Percentiles rank a stretch among this genome's conserved stretches.
Conservation (phyloP, 2,113 vertebrate genomes). For the Ibidorhyncha struthersii region DNA sequence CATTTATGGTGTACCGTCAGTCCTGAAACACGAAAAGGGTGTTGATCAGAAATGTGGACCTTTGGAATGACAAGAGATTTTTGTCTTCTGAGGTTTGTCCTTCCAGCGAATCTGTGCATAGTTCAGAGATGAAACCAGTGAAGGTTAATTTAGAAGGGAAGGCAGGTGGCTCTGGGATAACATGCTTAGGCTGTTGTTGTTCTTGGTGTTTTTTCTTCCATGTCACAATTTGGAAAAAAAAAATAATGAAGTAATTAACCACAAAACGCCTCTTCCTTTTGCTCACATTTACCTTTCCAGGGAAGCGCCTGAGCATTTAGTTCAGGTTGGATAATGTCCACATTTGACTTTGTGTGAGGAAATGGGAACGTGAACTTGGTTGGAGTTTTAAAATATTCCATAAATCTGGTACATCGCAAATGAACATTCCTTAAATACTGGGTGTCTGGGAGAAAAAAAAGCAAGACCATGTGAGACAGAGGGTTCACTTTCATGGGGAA, state of each 20-base stretch:
- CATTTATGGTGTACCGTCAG: fast-evolving
- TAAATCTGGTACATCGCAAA: fast-evolving
- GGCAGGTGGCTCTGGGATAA: neutral
- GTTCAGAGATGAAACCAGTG: neutral
- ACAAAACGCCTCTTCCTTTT: neutral
- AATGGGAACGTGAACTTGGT: neutral
- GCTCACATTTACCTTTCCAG: neutral
- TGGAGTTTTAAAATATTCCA: neutral
- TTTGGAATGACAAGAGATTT: neutral
- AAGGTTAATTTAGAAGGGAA: neutral
- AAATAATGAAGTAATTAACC: neutral
- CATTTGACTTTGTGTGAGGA: neutral
- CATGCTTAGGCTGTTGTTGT: no score
- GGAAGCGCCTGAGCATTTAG: neutral
- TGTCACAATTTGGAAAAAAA: no score
- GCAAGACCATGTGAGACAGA: neutral
- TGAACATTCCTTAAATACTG: fast-evolving
- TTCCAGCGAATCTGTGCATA: neutral
- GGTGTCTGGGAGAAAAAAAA: neutral
- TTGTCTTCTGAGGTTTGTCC: neutral
- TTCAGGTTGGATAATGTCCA: fast-evolving
- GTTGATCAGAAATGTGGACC: neutral
- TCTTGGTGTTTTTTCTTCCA: neutral
- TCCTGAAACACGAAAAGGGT: neutral
- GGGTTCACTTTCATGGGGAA: fast-evolving